A percentile compares a stretch with the other conserved stretches of the same genome.
Evolutionary conservation across 1,140 invertebrate species (phyloP).

Genomic region (Drosophila gunungcola): DNA sequence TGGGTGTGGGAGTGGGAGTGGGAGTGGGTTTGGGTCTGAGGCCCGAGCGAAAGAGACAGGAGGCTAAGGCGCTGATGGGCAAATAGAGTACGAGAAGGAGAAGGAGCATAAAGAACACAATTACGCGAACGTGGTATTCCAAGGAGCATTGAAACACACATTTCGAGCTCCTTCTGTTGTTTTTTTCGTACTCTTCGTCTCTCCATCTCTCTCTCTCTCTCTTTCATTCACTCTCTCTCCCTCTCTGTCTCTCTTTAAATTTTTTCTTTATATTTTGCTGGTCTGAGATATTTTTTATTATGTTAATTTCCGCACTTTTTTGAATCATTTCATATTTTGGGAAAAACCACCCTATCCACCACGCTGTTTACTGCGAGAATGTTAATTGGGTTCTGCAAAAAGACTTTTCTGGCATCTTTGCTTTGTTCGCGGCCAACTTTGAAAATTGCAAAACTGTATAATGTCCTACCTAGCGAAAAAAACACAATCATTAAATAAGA

Average conservation of each 20-base stretch:
- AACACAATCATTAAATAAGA: background rate
- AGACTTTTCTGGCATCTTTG: background rate
- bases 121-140: conserved; percentile 49
- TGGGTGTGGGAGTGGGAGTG: conserved; percentile 27
- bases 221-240: conserved; percentile 26
- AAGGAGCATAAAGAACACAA: conserved; percentile 65
- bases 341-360: conserved; percentile 12
- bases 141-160: conserved; percentile 15
- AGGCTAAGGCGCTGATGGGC: conserved; percentile 17
- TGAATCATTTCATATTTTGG: conserved; percentile 23
- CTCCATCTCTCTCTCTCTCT: background rate
- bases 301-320: conserved; percentile 31
- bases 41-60: conserved; percentile 39
- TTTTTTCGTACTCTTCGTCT: conserved; percentile 25
- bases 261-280: conserved; percentile 35
- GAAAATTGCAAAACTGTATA: background rate
- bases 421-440: background rate
- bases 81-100: conserved; percentile 30
- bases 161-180: conserved; percentile 2
- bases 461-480: background rate
- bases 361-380: background rate
- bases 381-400: background rate
- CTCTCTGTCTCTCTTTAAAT: conserved; percentile 1
- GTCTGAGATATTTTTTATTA: conserved; percentile 41
- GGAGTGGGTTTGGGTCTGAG: conserved; percentile 6